Evolutionary conservation across 2,113 vertebrate genomes (phyloP), one percentile per base, ranked within the genome.

Genomic region (Enhydra lutris): DNA sequence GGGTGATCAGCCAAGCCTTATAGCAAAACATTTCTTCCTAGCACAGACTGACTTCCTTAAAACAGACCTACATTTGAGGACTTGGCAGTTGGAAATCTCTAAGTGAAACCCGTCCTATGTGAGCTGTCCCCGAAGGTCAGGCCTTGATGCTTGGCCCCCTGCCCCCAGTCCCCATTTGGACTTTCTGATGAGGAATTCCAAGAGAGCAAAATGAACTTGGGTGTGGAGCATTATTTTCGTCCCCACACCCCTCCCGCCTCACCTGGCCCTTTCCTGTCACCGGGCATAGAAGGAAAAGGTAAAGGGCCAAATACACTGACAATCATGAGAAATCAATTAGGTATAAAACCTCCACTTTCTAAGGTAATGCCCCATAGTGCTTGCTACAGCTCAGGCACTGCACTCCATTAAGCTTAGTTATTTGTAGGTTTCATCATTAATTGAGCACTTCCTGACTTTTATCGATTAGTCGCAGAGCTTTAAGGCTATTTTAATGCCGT

Each of bases 401-500:
- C 69, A 61, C 94, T 93, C 82, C 95, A 97, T 97, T 98, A 97
- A 96, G 97, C 89, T 96, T 81, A 78, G 95, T 94, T 92, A 91
- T 97, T 95, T 97, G 96, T 97, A 85, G 59, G 89, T 97, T 98
- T 96, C 89, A 97, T 96, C 96, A 94, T 96, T 97, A 96, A 96
- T 95, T 96, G 90, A 97, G 94, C 82, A 93, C 95, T 91, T 89
- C 89, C 73, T 95, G 97, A 95, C 96, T 97, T 94, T 52, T 91
- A 98, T 97, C 1, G 92, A 96, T 98, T 98, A 96, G 96, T 92
- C 92, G 93, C 76, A 36, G 81, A 86, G 84, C 91, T 94, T 97
- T 97, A 95, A 95, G 90, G 78, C 86, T 93, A 74, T 97, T 95
- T 95, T 96, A 95, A 79, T 82, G 86, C 94, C 55, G 26, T 94